Percentiles rank a stretch among this genome's conserved stretches.
phyloP scores from a whole-genome alignment of 2,797 vertebrate species.

The Tragelaphus oryx region DNA sequence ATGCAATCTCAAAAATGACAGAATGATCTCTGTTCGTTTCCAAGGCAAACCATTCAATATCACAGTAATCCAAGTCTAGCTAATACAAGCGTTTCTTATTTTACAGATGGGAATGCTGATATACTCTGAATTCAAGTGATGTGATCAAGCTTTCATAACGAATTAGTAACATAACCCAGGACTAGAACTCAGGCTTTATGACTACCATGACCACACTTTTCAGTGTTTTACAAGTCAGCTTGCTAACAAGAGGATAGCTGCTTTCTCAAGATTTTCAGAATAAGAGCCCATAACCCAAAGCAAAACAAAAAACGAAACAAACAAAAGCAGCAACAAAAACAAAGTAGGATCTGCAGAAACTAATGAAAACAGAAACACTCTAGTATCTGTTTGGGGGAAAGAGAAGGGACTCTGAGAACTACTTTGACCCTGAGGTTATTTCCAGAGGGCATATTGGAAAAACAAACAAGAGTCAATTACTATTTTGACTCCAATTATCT shows the following conservation, averaged over 20 bases:
- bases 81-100: slow-evolving; percentile 13
- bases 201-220: neutral
- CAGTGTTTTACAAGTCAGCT: slow-evolving; percentile 5
- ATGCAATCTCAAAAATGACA: too few species aligned
- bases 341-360: slow-evolving; percentile 1
- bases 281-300: slow-evolving; percentile 16
- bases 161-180: neutral
- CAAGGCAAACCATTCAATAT: too few species aligned
- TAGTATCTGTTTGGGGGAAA: slow-evolving; percentile 38
- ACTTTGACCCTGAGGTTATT: slow-evolving; percentile 53
- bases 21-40: too few species aligned
- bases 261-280: slow-evolving; percentile 47
- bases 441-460: slow-evolving; percentile 30
- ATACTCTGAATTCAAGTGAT: neutral
- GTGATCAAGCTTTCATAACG: slow-evolving; percentile 11
- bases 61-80: neutral
- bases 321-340: neutral
- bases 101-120: slow-evolving; percentile 1
- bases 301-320: neutral
- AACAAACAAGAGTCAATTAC: slow-evolving; percentile 63
- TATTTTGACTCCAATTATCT: slow-evolving; percentile 61
- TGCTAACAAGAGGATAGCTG: neutral
- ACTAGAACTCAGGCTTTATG: slow-evolving; percentile 7
- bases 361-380: slow-evolving; percentile 41
- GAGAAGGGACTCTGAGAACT: slow-evolving; percentile 47